A percentile compares a stretch with the other conserved stretches of the same genome.
These are phyloP conservation scores for Drosophila robusta DNA, from an alignment of 2,888 invertebrate genomes.

Conservation along the genomic window DNA sequence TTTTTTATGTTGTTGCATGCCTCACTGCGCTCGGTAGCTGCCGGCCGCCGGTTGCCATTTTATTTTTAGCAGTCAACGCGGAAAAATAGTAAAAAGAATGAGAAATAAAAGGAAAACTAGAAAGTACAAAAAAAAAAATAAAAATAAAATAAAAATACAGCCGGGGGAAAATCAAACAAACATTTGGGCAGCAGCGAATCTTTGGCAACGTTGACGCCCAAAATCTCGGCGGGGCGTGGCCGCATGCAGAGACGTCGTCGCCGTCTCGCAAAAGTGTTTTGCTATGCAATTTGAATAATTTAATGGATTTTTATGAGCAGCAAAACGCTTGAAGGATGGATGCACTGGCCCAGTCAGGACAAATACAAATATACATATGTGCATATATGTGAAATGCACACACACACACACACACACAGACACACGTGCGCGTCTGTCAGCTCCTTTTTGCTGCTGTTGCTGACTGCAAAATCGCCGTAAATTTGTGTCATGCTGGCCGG, in stretches of 20 bases:
- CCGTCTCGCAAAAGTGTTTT: slow-evolving; percentile 58
- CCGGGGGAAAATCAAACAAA: slow-evolving; percentile 18
- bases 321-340: slow-evolving; percentile 76
- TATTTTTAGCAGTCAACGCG: slow-evolving; percentile 72
- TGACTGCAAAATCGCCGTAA: slow-evolving; percentile 61
- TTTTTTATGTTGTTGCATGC: slow-evolving; percentile 48
- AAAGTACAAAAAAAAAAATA: slow-evolving; percentile 17
- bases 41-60: slow-evolving; percentile 62
- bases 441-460: slow-evolving; percentile 6
- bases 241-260: slow-evolving; percentile 19
- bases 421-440: background rate
- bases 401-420: background rate
- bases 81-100: slow-evolving; percentile 50
- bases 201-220: slow-evolving; percentile 23
- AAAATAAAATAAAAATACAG: slow-evolving; percentile 4
- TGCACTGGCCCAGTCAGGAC: slow-evolving; percentile 48
- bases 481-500: slow-evolving; percentile 50
- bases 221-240: slow-evolving; percentile 55
- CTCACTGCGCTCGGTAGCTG: slow-evolving; percentile 50
- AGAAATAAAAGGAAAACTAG: slow-evolving; percentile 18
- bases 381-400: slow-evolving; percentile 2
- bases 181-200: slow-evolving; percentile 14
- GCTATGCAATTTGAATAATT: slow-evolving; percentile 80
- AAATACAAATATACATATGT: background rate
- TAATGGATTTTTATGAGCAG: slow-evolving; percentile 82